Evolutionary conservation across 2,797 vertebrate species (phyloP), one percentile per base, ranked within the genome.

Genomic region (Labeo calbasu): DNA sequence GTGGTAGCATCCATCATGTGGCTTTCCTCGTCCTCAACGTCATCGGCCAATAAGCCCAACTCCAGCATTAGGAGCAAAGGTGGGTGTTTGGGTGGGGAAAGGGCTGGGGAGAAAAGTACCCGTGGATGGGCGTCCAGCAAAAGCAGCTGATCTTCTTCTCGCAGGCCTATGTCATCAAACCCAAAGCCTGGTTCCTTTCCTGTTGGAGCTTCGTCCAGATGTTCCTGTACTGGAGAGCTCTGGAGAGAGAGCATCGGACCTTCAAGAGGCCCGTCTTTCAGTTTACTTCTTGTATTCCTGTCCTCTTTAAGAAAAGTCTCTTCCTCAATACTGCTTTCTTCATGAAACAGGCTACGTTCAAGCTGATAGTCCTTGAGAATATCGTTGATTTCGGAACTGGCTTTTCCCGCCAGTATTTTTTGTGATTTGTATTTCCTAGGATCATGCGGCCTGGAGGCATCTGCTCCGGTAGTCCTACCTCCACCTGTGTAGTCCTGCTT

Each of bases 11-110:
- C 85, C 79, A 84, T 66, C 84, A 65, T 72, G 66, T 88, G 46
- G 63, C 80, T 82, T 82, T 83, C 85, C 43, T 79, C 83, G 21
- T 88, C 84, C 12, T 70, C 81, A 19, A 28, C 17, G 50, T 85
- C 4, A 5, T 91, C 89, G 7, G 91, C 87, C 87, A 92, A 69
- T 85, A 93, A 77, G 40, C 91, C 93, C 0, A 79, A 92, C 90
- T 96, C 95, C 88, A 95, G 25, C 93, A 95, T 92, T 36, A 96
- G 89, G 81, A 94, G 91, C n/a, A 93, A 87, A 36, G 95, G 95
- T 0, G 94, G 95, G 61, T 93, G 91, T 36, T 91, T 87, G 0
- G 95, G 95, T 32, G 94, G 94, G 1, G 86, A 92, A 9, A 88
- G 82, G 5, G 94, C 94, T 0, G 94, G 77, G 0, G 95, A 95